Percentiles rank a stretch among this genome's conserved stretches.
phyloP scores from a whole-genome alignment of 37 sponge, comb jelly and placozoan species.

The Geodia barretti region DNA sequence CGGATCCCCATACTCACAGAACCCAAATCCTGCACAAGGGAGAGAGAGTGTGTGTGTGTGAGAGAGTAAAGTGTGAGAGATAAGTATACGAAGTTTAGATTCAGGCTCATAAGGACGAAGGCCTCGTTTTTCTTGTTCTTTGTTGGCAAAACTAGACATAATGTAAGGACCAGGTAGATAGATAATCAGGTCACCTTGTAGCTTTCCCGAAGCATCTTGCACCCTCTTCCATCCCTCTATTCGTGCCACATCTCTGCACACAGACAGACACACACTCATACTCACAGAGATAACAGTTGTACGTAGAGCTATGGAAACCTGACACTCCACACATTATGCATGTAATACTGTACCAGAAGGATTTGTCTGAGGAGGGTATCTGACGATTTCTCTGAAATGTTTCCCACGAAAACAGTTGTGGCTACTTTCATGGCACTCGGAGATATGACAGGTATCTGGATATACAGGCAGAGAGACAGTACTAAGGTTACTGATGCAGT shows the following conservation, averaged over 20 bases:
- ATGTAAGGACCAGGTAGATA: too few species aligned
- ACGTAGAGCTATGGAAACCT: not conserved
- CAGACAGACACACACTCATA: conserved; percentile 1
- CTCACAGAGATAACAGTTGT: not conserved
- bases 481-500: not conserved
- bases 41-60: too few species aligned
- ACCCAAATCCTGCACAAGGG: conserved; percentile 98
- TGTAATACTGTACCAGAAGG: conserved; percentile 74
- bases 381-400: conserved; percentile 90
- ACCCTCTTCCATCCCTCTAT: conserved; percentile 98
- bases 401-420: conserved; percentile 97
- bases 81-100: too few species aligned
- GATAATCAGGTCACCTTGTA: conserved; percentile 92
- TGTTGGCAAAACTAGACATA: not conserved
- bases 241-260: conserved; percentile 87
- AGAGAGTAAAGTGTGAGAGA: too few species aligned
- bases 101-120: too few species aligned
- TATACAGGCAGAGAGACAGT: not conserved
- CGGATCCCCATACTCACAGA: conserved; percentile 96
- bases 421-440: conserved; percentile 67
- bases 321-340: not conserved
- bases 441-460: conserved; percentile 46
- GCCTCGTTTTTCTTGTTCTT: not conserved
- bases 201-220: conserved; percentile 92
- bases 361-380: conserved; percentile 93